These are phyloP conservation scores for Ophion slaviceki DNA, from an alignment of 2,888 invertebrate genomes.

Conservation along the genomic window DNA sequence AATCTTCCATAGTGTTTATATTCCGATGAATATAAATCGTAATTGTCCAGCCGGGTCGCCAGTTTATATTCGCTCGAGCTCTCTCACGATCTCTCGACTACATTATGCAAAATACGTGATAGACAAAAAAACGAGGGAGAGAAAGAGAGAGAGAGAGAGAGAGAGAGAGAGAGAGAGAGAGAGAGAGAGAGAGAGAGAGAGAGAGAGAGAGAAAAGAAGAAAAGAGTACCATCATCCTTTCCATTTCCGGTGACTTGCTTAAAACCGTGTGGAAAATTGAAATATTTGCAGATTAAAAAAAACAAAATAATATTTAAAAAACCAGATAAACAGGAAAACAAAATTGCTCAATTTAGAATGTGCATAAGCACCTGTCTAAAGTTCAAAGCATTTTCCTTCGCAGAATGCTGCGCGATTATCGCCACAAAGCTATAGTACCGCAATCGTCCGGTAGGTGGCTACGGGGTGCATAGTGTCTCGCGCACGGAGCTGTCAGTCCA, in stretches of 20 bases:
- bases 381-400: not conserved
- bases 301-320: too few species aligned
- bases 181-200: not conserved
- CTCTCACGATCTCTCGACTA: constrained; percentile 30
- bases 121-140: constrained; percentile 5
- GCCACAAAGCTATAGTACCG: not conserved
- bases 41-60: constrained; percentile 66
- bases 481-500: not conserved
- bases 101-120: constrained; percentile 41
- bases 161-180: not conserved
- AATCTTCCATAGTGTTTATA: constrained; percentile 48
- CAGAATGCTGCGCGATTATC: not conserved
- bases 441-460: too few species aligned
- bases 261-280: too few species aligned
- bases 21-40: constrained; percentile 74
- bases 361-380: too few species aligned
- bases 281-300: too few species aligned
- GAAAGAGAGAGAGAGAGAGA: not conserved
- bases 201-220: not conserved
- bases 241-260: too few species aligned
- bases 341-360: too few species aligned
- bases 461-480: not conserved
- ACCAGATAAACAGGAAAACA: too few species aligned
- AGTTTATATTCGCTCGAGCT: constrained; percentile 35
- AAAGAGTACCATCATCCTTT: not conserved